A percentile compares a stretch with the other conserved stretches of the same genome.
Conservation (phyloP, 2,797 vertebrate species). For the Dipus sagitta region DNA sequence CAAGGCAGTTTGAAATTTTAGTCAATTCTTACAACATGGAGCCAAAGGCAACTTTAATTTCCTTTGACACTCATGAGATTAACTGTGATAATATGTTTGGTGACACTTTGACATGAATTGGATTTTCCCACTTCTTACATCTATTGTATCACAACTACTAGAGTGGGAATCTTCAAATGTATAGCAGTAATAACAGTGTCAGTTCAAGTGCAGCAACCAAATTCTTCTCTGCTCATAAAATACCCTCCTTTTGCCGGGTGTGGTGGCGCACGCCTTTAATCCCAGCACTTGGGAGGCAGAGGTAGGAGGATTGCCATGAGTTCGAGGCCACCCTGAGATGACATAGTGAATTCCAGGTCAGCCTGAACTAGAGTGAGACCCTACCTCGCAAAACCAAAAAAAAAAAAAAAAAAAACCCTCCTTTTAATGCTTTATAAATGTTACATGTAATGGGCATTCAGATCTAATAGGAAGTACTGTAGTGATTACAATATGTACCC, state of each 20-base stretch:
- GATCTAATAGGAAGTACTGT: neutral
- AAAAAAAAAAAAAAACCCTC: no score
- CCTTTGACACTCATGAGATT: constrained; percentile 82
- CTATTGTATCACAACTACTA: constrained; percentile 46
- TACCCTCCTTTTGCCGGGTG: constrained; percentile 3
- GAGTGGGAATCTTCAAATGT: constrained; percentile 26
- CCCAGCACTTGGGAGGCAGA: no score
- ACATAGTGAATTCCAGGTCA: no score
- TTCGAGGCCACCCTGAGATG: no score
- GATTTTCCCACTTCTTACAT: constrained; percentile 69
- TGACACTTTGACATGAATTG: constrained; percentile 72
- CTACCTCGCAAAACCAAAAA: no score
- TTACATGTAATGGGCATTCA: neutral
- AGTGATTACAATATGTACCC: neutral
- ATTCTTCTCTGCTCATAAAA: constrained; percentile 31
- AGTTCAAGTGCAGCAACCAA: neutral
- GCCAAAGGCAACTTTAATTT: constrained; percentile 86
- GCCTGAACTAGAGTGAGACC: no score
- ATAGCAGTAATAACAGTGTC: constrained; percentile 16
- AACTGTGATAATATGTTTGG: constrained; percentile 82
- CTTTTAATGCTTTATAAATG: constrained; percentile 28
- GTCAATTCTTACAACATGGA: constrained; percentile 79
- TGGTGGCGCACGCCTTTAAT: no score
- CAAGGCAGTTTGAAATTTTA: constrained; percentile 83
- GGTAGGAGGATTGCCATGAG: no score